These are phyloP conservation scores for Phragmatobia fuliginosa DNA, from an alignment of 2,888 invertebrate species.

Conservation along the genomic window DNA sequence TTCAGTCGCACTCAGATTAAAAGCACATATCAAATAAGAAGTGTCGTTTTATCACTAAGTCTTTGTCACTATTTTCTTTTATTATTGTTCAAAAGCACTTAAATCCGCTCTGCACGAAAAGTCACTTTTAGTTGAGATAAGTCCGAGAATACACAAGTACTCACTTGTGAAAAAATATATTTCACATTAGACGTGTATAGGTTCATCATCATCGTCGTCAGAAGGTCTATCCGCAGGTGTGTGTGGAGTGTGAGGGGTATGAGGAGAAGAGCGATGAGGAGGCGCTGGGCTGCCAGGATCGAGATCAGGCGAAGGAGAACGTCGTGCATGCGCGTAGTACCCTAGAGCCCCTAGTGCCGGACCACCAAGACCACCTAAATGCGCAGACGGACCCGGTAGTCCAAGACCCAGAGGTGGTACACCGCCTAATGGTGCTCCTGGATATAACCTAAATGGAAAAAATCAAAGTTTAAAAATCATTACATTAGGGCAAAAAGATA, in stretches of 20 bases:
- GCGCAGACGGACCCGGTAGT: conserved; percentile 89
- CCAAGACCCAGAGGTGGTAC: conserved; percentile 87
- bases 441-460: conserved; percentile 83
- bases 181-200: conserved; percentile 86
- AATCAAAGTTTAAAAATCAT: neutral
- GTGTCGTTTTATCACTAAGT: conserved; percentile 20
- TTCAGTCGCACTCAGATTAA: conserved; percentile 31
- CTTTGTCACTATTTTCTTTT: conserved; percentile 33
- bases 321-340: conserved; percentile 82
- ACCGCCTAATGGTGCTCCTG: conserved; percentile 86
- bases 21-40: conserved; percentile 41
- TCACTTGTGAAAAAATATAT: conserved; percentile 25
- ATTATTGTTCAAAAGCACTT: conserved; percentile 14
- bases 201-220: conserved; percentile 87
- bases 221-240: conserved; percentile 76
- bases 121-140: conserved; percentile 13
- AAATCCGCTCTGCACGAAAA: conserved; percentile 12
- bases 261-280: conserved; percentile 78
- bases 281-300: conserved; percentile 88
- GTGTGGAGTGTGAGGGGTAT: conserved; percentile 63
- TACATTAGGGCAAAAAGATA: neutral
- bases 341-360: conserved; percentile 88
- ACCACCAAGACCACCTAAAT: conserved; percentile 89
- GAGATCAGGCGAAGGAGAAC: conserved; percentile 84
- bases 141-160: conserved; percentile 15